Evolutionary conservation across 2,113 vertebrate genomes (phyloP).

Genomic region (Mesitornis unicolor): DNA sequence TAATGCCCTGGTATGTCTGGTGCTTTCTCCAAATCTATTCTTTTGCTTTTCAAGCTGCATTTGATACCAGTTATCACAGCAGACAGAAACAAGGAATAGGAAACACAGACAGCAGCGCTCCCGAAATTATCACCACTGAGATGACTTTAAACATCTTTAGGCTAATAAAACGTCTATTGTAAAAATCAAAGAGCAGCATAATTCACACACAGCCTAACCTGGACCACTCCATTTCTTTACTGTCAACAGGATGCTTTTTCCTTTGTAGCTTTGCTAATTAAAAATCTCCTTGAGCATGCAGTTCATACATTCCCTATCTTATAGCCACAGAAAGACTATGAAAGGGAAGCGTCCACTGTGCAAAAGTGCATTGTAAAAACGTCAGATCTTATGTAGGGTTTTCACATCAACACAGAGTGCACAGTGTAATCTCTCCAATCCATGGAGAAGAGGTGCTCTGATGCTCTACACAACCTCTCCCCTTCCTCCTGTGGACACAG

Average conservation of each 20-base stretch:
- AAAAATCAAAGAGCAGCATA: neutral
- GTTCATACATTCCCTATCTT: no score
- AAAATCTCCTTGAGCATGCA: neutral
- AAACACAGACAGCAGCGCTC: neutral
- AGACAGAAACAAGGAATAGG: neutral
- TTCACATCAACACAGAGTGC: accelerated
- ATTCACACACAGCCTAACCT: neutral
- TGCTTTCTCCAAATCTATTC: neutral
- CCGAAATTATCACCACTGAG: neutral
- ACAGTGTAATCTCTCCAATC: accelerated
- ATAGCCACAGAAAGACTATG: neutral
- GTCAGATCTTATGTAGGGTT: neutral
- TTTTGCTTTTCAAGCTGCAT: neutral
- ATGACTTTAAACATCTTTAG: neutral
- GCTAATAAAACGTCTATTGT: neutral
- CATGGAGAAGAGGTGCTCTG: neutral
- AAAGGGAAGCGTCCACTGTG: neutral
- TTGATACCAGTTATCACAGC: neutral
- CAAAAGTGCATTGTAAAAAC: accelerated
- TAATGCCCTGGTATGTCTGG: neutral
- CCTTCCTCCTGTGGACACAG: neutral
- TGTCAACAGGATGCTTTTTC: neutral
- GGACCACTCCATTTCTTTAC: neutral
- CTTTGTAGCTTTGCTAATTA: neutral
- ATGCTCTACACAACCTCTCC: neutral